phyloP scores from a whole-genome alignment of 2,797 vertebrate genomes.

The Parauchenoglanis punctatus region DNA sequence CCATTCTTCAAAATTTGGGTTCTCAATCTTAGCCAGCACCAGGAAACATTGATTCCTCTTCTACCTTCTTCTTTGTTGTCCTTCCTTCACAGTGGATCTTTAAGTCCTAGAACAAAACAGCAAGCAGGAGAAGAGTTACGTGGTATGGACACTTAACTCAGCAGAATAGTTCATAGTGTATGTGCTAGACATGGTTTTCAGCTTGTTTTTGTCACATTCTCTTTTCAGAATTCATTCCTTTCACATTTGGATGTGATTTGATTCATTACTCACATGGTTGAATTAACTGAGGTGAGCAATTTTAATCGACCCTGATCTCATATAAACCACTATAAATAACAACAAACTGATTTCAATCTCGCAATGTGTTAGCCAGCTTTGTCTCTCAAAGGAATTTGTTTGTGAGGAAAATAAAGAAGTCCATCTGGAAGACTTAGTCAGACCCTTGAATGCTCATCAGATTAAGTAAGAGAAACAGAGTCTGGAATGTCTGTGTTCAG shows the following conservation, averaged over 20 bases:
- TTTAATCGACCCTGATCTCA: constrained; percentile 21
- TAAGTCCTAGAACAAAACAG: background rate
- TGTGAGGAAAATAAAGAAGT: constrained; percentile 18
- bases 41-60: no score
- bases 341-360: constrained; percentile 18
- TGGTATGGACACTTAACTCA: background rate
- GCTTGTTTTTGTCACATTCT: background rate
- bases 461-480: constrained; percentile 12
- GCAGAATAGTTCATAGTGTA: background rate
- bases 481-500: constrained; percentile 27
- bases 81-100: no score
- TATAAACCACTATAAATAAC: constrained; percentile 2
- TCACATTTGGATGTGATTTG: background rate
- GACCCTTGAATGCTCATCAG: constrained; percentile 14
- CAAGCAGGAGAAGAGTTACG: background rate
- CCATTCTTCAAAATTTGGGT: no score
- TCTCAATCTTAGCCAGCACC: no score
- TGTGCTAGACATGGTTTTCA: background rate
- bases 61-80: no score
- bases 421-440: constrained; percentile 32
- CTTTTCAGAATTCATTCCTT: background rate
- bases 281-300: background rate
- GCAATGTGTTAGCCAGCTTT: constrained; percentile 12
- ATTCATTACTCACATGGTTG: background rate
- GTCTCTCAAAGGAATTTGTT: constrained; percentile 27